Evolutionary conservation across 2,113 vertebrate species (phyloP).

Genomic region (Corythornis vintsioides): DNA sequence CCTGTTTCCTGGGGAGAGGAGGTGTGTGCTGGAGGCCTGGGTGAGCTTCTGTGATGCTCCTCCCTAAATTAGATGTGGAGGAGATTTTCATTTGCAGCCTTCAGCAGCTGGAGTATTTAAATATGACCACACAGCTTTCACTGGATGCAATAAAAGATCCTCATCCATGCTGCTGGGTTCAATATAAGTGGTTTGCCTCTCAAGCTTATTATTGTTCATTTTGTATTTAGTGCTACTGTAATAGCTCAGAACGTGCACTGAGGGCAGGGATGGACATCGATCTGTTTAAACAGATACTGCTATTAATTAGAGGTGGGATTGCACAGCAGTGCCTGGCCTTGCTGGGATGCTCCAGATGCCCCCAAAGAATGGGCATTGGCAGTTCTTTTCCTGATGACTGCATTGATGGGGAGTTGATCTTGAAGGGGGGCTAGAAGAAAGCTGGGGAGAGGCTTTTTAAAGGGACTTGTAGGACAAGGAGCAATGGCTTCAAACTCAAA

Average conservation of each 20-base stretch:
- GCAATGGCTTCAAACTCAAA: too few species aligned
- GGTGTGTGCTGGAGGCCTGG: neutral
- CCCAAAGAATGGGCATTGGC: neutral
- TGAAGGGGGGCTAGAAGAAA: too few species aligned
- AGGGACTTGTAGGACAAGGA: too few species aligned
- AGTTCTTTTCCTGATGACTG: neutral
- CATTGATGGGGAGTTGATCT: neutral
- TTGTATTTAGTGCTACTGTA: conserved; percentile 42
- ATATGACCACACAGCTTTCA: conserved; percentile 15
- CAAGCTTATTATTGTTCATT: conserved; percentile 33
- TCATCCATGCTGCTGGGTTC: conserved; percentile 18
- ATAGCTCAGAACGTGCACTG: conserved; percentile 43
- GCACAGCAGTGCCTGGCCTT: conserved; percentile 37
- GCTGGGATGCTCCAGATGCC: neutral
- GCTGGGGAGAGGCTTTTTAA: too few species aligned
- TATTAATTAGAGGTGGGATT: conserved; percentile 72
- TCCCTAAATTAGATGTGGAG: neutral
- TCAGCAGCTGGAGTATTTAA: conserved; percentile 8
- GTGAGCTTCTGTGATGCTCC: neutral
- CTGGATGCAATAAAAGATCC: conserved; percentile 33
- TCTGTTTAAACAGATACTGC: conserved; percentile 61
- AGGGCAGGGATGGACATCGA: conserved; percentile 67
- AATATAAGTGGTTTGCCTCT: conserved; percentile 61
- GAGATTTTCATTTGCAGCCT: neutral
- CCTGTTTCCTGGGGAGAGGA: neutral